Conservation (phyloP, 2,113 vertebrate genomes). For the Oncorhynchus mykiss region DNA sequence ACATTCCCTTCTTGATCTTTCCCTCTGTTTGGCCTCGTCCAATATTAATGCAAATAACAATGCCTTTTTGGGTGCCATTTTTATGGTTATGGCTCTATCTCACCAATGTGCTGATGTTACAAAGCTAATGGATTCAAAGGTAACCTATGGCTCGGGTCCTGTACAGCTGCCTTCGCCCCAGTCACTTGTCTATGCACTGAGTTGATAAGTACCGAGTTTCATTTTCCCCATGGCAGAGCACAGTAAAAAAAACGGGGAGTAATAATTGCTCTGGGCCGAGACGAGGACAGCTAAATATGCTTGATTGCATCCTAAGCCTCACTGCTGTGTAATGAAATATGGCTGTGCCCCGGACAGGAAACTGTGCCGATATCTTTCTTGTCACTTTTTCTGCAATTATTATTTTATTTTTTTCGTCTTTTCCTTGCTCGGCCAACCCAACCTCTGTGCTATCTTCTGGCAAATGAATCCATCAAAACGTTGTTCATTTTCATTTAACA, state of each 20-base stretch:
- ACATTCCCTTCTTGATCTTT: constrained; percentile 74
- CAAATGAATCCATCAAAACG: constrained; percentile 58
- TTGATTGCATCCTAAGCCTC: constrained; percentile 78
- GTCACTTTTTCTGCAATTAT: constrained; percentile 35
- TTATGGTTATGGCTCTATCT: constrained; percentile 71
- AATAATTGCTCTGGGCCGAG: constrained; percentile 79
- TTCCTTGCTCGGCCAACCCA: background rate
- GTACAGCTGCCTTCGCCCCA: constrained; percentile 63
- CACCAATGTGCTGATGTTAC: constrained; percentile 59
- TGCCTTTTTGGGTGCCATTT: constrained; percentile 73
- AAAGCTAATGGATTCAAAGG: constrained; percentile 73
- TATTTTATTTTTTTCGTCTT: background rate
- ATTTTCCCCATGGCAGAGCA: constrained; percentile 86
- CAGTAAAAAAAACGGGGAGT: constrained; percentile 74
- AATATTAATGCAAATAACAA: constrained; percentile 78
- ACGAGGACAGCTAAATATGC: constrained; percentile 75
- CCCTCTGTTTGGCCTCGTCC: constrained; percentile 68
- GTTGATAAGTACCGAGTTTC: constrained; percentile 81
- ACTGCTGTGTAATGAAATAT: constrained; percentile 76
- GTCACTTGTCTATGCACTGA: constrained; percentile 78
- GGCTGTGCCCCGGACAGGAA: constrained; percentile 56
- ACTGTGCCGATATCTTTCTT: constrained; percentile 48
- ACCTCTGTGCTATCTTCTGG: constrained; percentile 33
- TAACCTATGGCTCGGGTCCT: constrained; percentile 65
- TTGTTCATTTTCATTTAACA: constrained; percentile 53